Conservation (phyloP, 2,797 vertebrate species). For the Pseudochirops corinnae region DNA sequence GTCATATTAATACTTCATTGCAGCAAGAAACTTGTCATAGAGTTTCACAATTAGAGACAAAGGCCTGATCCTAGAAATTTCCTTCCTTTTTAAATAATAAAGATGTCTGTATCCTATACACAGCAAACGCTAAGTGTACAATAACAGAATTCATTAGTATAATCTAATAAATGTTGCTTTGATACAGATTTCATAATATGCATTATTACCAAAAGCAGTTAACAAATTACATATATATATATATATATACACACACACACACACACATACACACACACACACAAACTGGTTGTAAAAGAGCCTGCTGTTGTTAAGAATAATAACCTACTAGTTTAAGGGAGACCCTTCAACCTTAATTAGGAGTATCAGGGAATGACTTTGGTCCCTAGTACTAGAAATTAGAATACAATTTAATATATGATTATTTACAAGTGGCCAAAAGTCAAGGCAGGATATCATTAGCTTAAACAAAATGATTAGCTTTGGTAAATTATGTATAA, state of each 20-base stretch:
- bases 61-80: background rate
- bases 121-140: background rate
- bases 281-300: background rate
- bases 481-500: background rate
- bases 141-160: background rate
- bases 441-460: background rate
- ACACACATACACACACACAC: background rate
- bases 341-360: background rate
- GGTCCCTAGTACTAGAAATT: background rate
- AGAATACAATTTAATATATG: background rate
- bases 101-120: background rate
- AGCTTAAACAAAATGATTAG: background rate
- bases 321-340: background rate
- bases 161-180: background rate
- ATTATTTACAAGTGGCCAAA: background rate
- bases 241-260: too few species aligned
- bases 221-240: background rate
- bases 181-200: background rate
- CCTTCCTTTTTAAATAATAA: background rate
- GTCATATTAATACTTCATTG: slow-evolving; percentile 36
- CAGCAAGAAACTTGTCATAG: background rate
- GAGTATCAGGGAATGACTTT: background rate
- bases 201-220: background rate
- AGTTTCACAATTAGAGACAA: background rate
- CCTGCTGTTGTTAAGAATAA: background rate